Evolutionary conservation across 2,113 vertebrate species (phyloP), one percentile per base, ranked within the genome.

Genomic region (Pyxicephalus adspersus): DNA sequence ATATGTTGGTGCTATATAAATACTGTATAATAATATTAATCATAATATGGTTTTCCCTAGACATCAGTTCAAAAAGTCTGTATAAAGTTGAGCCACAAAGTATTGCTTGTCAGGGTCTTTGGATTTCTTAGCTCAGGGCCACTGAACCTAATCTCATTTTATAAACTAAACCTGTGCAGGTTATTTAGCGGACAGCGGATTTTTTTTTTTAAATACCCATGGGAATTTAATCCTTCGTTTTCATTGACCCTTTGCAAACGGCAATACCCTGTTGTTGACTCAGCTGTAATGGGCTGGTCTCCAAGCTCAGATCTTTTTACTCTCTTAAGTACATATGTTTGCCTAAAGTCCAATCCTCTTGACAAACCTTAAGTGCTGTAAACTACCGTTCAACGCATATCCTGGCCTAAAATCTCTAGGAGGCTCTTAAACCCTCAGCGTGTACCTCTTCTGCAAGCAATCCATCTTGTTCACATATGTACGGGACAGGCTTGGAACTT

Each of bases 391-490:
- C 18, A 64, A 77, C 31, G 13, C 75, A 6, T 77, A 15, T 1
- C 19, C 38, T n/a, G 15, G 11, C 58, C 16, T 25, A 11, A 2
- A 61, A 22, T 61, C 22, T 61, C 9, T 6, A 2, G 19, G 57
- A 25, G 15, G 70, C 28, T 13, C 29, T 34, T n/a, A 16, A 17
- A 38, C 38, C 34, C 71, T 26, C 52, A 57, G 52, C 70, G 57
- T 73, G 52, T 29, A 8, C 57, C 23, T 16, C 3, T 38, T 55
- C 23, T 3, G 58, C 22, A 16, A 25, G 29, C 54, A 22, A 20
- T 58, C 54, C 70, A 73, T 58, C 52, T 58, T 71, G 68, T 71
- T 71, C 51, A 50, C 68, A 71, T 71, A 34, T 73, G 70, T 20
- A 2, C 2, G 3, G 25, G 18, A 31, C 22, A 25, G 20, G 7